phyloP scores from a whole-genome alignment of 92 coral and sea anemone genomes.

The Siderastrea radians region DNA sequence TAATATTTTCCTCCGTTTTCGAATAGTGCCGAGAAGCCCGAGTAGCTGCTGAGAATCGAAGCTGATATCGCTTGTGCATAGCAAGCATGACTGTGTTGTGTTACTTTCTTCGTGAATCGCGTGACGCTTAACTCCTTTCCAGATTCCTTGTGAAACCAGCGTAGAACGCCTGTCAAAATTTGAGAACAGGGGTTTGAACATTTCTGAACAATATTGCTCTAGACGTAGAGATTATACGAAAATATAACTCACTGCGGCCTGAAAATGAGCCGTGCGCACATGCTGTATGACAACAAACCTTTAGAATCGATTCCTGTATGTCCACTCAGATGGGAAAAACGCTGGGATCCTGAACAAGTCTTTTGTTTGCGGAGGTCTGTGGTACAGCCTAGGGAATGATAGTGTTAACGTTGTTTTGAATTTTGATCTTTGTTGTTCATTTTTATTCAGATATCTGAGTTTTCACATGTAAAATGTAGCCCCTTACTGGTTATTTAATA shows the following conservation, averaged over 20 bases:
- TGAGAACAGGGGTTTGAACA: background rate
- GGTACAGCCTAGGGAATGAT: background rate
- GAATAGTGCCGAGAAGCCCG: too few relatives aligned
- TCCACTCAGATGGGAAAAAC: constrained; percentile 70
- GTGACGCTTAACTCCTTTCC: background rate
- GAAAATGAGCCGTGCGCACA: constrained; percentile 90
- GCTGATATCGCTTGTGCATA: too few relatives aligned
- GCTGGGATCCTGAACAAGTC: constrained; percentile 71
- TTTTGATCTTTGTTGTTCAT: too few relatives aligned
- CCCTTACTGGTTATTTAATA: too few relatives aligned
- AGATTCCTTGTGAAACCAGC: background rate
- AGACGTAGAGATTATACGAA: background rate
- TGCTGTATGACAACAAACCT: constrained; percentile 90
- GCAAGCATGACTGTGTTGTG: too few relatives aligned
- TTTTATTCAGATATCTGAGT: too few relatives aligned
- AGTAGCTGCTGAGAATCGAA: too few relatives aligned
- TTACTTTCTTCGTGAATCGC: background rate
- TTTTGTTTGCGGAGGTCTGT: constrained; percentile 66
- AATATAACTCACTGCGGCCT: background rate
- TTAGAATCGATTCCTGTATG: constrained; percentile 80
- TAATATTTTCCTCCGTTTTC: too few relatives aligned
- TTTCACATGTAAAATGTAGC: too few relatives aligned
- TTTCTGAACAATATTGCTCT: background rate
- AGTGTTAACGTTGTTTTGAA: too few relatives aligned
- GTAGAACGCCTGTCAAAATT: background rate